Evolutionary conservation across 2,888 invertebrate species (phyloP), one percentile per base, ranked within the genome.

Genomic region (Portevinia maculata): DNA sequence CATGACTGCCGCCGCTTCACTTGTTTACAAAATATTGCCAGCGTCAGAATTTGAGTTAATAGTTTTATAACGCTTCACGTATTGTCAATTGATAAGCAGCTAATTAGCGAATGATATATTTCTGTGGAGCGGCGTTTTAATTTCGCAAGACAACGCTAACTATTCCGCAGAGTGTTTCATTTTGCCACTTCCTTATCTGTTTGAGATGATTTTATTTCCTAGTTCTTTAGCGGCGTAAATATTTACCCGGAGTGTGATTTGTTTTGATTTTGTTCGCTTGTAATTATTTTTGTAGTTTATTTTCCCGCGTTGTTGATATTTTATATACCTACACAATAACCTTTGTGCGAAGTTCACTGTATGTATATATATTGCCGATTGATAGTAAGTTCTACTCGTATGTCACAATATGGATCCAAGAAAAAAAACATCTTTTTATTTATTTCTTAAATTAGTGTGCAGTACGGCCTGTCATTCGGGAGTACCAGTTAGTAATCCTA

Each of bases 1-100:
- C 73, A 73, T 73, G 73, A 73, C 73, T 55, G 19, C 19, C 9
- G 13, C 39, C 21, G 32, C 60, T 62, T 21, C 39, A 53, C 28
- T 55, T 73, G 37, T 73, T 73, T 73, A 73, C 55, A 46, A 73
- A 73, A 73, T 46, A 73, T 21, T 21, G 55, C 13, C 28, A 48
- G 46, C 7, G 13, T 9, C 11, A 6, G 46, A 55, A 62, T 44
- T 53, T 19, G 15, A 46, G 62, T 53, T 64, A 64, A 64, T 73
- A 15, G 73, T 52, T 39, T 28, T 21, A 65, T 48, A 64, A 74
- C 41, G 11, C 28, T 48, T 65, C 37, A 8, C 50, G 57, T 28
- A 34, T 19, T 74, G 64, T 32, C 39, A 57, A 41, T 64, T 65
- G 17, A 39, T 37, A 13, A 37, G 24, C 37, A n/a, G 39, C 32